Conservation (phyloP, 2,113 vertebrate genomes). For the Sylvilagus bachmani region DNA sequence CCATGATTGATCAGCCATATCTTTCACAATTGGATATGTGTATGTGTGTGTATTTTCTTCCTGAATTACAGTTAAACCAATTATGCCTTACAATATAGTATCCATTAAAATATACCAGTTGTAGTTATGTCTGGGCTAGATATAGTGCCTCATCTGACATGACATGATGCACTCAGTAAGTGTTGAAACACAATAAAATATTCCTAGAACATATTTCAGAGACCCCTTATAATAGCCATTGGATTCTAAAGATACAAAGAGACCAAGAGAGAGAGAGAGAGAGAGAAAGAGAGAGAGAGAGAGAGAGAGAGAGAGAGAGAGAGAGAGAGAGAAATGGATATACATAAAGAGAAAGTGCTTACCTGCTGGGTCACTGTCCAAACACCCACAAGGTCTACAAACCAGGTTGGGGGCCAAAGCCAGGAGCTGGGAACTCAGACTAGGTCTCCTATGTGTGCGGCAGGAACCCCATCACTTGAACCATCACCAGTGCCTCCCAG, state of each 20-base stretch:
- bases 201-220: not conserved
- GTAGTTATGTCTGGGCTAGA: not conserved
- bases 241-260: not conserved
- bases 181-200: not conserved
- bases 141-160: not conserved
- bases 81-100: not conserved
- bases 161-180: not conserved
- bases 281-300: too few relatives aligned
- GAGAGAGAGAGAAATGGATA: too few relatives aligned
- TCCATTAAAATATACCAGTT: slow-evolving; percentile 17
- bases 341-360: too few relatives aligned
- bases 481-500: too few relatives aligned
- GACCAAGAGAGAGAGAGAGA: too few relatives aligned
- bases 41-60: not conserved
- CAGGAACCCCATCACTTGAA: too few relatives aligned
- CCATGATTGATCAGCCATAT: not conserved
- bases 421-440: too few relatives aligned
- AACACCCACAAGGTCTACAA: too few relatives aligned
- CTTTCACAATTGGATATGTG: not conserved
- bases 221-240: not conserved
- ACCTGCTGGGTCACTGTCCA: too few relatives aligned
- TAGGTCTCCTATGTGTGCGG: too few relatives aligned
- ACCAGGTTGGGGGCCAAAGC: too few relatives aligned
- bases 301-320: too few relatives aligned
- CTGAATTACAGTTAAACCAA: not conserved